Evolutionary conservation across 2,888 invertebrate genomes (phyloP).

Genomic region (Apamea epomidion): DNA sequence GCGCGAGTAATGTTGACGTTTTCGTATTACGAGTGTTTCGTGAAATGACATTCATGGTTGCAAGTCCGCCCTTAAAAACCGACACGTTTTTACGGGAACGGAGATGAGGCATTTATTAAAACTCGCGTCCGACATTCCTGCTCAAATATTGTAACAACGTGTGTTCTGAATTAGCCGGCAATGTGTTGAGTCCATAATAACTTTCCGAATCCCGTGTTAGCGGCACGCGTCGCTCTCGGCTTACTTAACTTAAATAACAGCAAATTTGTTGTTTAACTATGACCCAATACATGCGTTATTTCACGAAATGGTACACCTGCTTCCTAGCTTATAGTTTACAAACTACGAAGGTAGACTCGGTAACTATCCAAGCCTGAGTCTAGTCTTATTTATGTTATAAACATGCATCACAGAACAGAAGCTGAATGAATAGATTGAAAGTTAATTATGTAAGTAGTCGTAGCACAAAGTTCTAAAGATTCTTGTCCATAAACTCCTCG

Average conservation of each 20-base stretch:
- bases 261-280: constrained; percentile 37
- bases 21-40: constrained; percentile 27
- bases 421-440: constrained; percentile 12
- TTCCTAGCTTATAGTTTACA: neutral
- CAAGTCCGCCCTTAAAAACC: constrained; percentile 33
- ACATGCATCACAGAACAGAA: neutral
- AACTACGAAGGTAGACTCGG: constrained; percentile 9
- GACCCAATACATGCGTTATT: constrained; percentile 30
- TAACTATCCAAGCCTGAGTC: constrained; percentile 3
- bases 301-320: constrained; percentile 33
- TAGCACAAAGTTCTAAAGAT: constrained; percentile 25
- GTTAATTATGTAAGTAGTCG: constrained; percentile 14
- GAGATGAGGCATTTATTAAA: constrained; percentile 60
- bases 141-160: constrained; percentile 74
- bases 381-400: constrained; percentile 3
- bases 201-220: constrained; percentile 56
- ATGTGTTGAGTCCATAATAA: constrained; percentile 69
- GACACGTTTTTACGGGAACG: constrained; percentile 48
- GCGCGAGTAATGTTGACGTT: constrained; percentile 42
- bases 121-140: constrained; percentile 66
- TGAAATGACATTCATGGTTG: constrained; percentile 34
- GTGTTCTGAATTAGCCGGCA: constrained; percentile 66
- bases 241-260: constrained; percentile 44
- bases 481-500: constrained; percentile 12
- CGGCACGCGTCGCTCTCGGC: constrained; percentile 28